A percentile compares a stretch with the other conserved stretches of the same genome.
Conservation (phyloP, 2,888 invertebrate genomes). For the Diarsia brunnea region DNA sequence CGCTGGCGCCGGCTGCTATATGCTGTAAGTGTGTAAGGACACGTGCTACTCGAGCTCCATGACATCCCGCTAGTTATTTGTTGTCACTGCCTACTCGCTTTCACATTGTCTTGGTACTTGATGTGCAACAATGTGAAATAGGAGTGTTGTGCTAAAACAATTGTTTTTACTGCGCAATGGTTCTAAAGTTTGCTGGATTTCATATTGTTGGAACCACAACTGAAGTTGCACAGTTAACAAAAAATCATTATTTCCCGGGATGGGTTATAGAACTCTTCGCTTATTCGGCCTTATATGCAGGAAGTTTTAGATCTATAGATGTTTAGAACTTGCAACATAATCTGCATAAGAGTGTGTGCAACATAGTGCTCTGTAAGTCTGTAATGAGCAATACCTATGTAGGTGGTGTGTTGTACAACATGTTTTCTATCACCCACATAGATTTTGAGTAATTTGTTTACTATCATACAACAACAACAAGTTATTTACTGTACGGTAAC, state of each 20-base stretch:
- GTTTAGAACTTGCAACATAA: not conserved
- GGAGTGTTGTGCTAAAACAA: constrained; percentile 10
- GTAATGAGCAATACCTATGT: not conserved
- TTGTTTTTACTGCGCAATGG: not conserved
- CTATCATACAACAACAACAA: constrained; percentile 37
- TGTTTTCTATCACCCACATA: constrained; percentile 22
- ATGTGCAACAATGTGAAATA: constrained; percentile 11
- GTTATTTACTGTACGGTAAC: constrained; percentile 42
- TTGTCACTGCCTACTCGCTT: constrained; percentile 38
- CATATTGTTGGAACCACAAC: not conserved
- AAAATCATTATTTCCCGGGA: not conserved
- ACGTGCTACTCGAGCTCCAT: constrained; percentile 71
- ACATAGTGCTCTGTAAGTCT: not conserved
- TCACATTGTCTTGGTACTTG: constrained; percentile 32
- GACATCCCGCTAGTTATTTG: constrained; percentile 65
- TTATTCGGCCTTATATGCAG: not conserved
- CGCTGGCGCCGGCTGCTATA: constrained; percentile 72
- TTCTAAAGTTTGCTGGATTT: not conserved
- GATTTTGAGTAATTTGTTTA: constrained; percentile 43
- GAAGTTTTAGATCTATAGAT: constrained; percentile 1
- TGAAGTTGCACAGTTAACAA: not conserved
- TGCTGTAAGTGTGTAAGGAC: constrained; percentile 75
- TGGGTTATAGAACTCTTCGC: not conserved
- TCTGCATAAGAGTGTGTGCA: not conserved
- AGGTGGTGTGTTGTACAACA: constrained; percentile 19